phyloP scores from a whole-genome alignment of 2,888 invertebrate species.

The Eurytoma adleriae region DNA sequence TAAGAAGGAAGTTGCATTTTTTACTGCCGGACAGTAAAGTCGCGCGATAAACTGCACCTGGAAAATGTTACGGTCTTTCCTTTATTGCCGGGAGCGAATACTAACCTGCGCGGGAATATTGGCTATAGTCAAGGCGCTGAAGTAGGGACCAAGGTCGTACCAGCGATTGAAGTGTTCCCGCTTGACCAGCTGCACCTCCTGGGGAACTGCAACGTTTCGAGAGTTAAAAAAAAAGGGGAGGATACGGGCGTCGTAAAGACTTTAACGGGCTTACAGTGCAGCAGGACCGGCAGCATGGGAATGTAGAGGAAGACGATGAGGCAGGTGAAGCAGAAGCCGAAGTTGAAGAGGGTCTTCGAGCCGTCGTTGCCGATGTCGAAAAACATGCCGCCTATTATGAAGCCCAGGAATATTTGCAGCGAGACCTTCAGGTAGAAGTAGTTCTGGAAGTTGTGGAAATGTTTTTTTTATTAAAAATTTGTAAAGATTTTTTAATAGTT shows the following conservation, averaged over 20 bases:
- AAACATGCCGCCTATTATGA: conserved; percentile 84
- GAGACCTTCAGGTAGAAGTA: conserved; percentile 84
- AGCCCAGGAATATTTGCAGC: conserved; percentile 83
- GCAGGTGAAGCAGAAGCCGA: conserved; percentile 89
- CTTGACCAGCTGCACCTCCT: conserved; percentile 86
- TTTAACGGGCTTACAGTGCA: conserved; percentile 83
- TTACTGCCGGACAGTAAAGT: too few relatives aligned
- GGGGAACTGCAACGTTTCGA: conserved; percentile 82
- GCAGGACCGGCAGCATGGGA: conserved; percentile 88
- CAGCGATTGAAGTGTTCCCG: conserved; percentile 91
- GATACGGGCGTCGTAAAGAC: not conserved
- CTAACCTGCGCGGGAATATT: conserved; percentile 84
- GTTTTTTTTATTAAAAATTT: not conserved
- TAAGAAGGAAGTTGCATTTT: too few relatives aligned
- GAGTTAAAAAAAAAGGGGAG: not conserved
- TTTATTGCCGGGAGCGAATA: not conserved
- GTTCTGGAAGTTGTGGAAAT: conserved; percentile 76
- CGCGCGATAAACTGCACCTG: not conserved
- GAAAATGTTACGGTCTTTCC: not conserved
- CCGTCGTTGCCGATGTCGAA: conserved; percentile 87
- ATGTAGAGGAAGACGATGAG: conserved; percentile 88
- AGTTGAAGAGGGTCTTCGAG: conserved; percentile 89
- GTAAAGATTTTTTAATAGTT: not conserved
- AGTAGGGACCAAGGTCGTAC: conserved; percentile 89
- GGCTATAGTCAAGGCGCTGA: conserved; percentile 84